A percentile compares a stretch with the other conserved stretches of the same genome.
phyloP scores from a whole-genome alignment of 2,797 vertebrate genomes.

The Iguana delicatissima region DNA sequence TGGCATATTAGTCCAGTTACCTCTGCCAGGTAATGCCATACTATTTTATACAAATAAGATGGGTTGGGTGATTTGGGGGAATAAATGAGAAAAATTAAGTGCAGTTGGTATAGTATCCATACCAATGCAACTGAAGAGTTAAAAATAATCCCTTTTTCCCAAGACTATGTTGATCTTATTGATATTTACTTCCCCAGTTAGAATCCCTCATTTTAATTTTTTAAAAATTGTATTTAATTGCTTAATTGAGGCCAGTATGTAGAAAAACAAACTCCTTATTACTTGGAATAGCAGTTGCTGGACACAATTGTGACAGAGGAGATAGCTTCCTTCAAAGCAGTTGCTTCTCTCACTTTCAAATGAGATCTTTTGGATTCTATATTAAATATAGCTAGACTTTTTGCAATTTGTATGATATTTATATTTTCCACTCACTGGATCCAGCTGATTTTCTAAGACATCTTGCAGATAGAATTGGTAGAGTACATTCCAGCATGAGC shows the following conservation, averaged over 20 bases:
- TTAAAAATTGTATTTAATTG: neutral
- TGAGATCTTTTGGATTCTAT: neutral
- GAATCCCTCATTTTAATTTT: neutral
- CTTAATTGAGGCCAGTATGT: neutral
- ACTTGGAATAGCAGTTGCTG: neutral
- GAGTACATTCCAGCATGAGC: neutral
- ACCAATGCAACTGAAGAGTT: neutral
- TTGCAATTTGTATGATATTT: neutral
- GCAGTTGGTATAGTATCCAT: neutral
- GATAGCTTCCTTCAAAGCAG: neutral
- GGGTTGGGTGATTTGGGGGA: neutral
- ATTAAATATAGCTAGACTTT: neutral
- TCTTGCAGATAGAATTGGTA: neutral
- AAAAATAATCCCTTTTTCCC: neutral
- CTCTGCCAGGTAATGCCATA: constrained; percentile 87
- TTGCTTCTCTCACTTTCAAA: neutral
- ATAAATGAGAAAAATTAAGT: neutral
- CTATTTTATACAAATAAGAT: neutral
- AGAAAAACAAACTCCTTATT: neutral
- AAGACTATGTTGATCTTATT: neutral
- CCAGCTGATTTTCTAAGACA: no score
- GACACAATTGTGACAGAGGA: neutral
- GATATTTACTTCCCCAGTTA: neutral
- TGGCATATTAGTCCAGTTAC: constrained; percentile 92
- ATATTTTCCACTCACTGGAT: neutral